Percentiles rank a stretch among this genome's conserved stretches.
Conservation (phyloP, 1,140 invertebrate species). For the Mya arenaria region DNA sequence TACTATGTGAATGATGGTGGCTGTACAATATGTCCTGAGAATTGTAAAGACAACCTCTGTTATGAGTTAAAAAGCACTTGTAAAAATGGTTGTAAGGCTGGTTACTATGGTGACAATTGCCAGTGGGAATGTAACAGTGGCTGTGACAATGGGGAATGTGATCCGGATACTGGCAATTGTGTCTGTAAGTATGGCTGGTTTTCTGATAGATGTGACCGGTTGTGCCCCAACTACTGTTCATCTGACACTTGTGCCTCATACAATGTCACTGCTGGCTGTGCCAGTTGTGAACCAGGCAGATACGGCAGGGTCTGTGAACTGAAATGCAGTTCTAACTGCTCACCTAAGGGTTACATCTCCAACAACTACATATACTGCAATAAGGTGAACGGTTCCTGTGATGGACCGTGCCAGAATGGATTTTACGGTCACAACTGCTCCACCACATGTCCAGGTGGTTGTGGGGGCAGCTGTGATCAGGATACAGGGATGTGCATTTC, state of each 20-base stretch:
- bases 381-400: constrained; percentile 12
- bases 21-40: constrained; percentile 13
- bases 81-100: not conserved
- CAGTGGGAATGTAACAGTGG: not conserved
- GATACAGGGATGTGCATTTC: constrained; percentile 7
- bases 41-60: constrained; percentile 7
- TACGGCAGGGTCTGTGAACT: constrained; percentile 13
- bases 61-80: constrained; percentile 3
- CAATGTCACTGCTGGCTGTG: not conserved
- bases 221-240: constrained; percentile 19
- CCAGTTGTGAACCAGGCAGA: not conserved
- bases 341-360: not conserved
- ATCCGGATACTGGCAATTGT: not conserved
- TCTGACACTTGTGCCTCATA: constrained; percentile 1
- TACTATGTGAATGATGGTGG: not conserved
- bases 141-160: constrained; percentile 15
- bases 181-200: constrained; percentile 21
- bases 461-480: constrained; percentile 18
- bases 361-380: constrained; percentile 24
- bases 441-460: constrained; percentile 5
- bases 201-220: constrained; percentile 11
- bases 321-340: constrained; percentile 11
- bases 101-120: constrained; percentile 31
- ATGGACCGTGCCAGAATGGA: not conserved
- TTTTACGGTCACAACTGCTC: constrained; percentile 23